Conservation (phyloP, 2,797 vertebrate genomes). For the Poliocrania exsul region DNA sequence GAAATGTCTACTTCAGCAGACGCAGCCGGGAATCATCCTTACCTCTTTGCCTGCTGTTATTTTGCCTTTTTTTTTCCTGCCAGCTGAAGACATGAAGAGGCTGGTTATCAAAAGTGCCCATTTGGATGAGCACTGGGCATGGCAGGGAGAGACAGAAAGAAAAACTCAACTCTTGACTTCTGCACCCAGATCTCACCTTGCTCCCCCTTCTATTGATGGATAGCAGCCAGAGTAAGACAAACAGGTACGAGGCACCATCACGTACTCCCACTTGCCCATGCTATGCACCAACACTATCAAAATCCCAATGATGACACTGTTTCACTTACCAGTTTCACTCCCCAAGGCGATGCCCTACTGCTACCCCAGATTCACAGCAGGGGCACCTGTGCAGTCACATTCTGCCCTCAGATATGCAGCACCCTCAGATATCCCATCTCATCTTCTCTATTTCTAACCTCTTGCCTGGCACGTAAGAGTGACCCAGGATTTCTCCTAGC, state of each 20-base stretch:
- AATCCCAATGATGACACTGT: neutral
- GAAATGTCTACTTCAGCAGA: neutral
- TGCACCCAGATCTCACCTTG: neutral
- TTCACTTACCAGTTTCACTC: neutral
- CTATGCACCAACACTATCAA: neutral
- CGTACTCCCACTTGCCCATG: neutral
- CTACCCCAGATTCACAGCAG: neutral
- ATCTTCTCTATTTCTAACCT: neutral
- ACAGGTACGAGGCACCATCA: neutral
- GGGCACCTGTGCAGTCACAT: rapidly evolving
- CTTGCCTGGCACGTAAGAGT: rapidly evolving
- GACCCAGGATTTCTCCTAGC: neutral
- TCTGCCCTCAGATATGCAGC: neutral
- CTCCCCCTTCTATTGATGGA: neutral
- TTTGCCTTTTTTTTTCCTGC: neutral
- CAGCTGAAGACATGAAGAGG: neutral
- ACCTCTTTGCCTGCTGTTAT: neutral
- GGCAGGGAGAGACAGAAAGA: rapidly evolving
- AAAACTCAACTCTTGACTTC: neutral
- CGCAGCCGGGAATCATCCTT: neutral
- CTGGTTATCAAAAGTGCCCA: neutral
- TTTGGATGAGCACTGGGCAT: rapidly evolving
- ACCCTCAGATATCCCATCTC: neutral
- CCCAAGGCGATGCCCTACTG: neutral
- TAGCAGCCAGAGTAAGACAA: neutral